These are phyloP conservation scores for Phaethon lepturus DNA, from an alignment of 2,113 vertebrate genomes.

Conservation along the genomic window DNA sequence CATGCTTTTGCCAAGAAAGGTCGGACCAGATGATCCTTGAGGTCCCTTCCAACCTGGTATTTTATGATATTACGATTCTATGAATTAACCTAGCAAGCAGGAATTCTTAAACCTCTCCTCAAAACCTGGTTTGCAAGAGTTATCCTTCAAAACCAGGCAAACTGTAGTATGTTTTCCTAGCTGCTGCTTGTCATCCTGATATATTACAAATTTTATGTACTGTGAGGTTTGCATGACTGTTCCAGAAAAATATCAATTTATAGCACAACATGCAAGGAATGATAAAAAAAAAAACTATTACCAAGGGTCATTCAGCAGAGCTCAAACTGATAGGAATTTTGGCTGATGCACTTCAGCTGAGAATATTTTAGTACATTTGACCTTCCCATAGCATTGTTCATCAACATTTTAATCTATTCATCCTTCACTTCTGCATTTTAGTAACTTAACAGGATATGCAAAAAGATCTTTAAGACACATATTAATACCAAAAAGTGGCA, in stretches of 20 bases:
- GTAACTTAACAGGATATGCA: neutral
- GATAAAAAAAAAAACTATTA: neutral
- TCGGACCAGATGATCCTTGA: too few species aligned
- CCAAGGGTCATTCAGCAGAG: neutral
- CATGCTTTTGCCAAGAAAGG: too few species aligned
- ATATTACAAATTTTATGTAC: neutral
- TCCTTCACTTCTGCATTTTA: neutral
- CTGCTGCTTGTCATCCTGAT: neutral
- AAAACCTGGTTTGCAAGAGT: neutral
- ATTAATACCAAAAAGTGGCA: neutral
- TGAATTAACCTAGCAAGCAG: neutral
- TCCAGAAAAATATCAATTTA: neutral
- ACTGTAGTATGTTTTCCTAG: neutral
- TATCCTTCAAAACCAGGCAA: neutral
- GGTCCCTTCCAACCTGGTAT: too few species aligned
- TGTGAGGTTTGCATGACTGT: neutral
- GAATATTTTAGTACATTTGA: neutral
- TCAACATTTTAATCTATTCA: neutral
- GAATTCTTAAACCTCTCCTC: neutral
- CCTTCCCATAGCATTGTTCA: neutral
- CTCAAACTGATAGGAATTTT: neutral
- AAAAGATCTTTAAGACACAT: neutral
- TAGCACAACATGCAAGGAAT: neutral
- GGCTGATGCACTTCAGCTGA: neutral
- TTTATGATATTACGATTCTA: too few species aligned